A percentile compares a stretch with the other conserved stretches of the same genome.
phyloP scores from a whole-genome alignment of 2,113 vertebrate species.

The human region GRCh38 chr22:43423501-43424000 shows the following conservation, averaged over 20 bases:
- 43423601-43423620: conserved; percentile 57
- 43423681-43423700: conserved; percentile 70
- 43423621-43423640: conserved; percentile 57
- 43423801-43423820: conserved; percentile 37
- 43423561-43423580: background rate
- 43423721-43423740: conserved; percentile 17
- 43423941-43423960: fast-evolving
- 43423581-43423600: background rate
- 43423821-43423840: background rate
- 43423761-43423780: conserved; percentile 20
- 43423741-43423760: background rate
- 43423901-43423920: background rate
- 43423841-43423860: background rate
- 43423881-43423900: background rate
- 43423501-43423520: fast-evolving
- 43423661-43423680: conserved; percentile 70
- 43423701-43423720: conserved; percentile 26
- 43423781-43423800: conserved; percentile 26
- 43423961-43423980: fast-evolving
- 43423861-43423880: background rate
- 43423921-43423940: fast-evolving
- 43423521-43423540: background rate
- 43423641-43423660: conserved; percentile 65
- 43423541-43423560: background rate
- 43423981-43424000: background rate